Evolutionary conservation across 2,888 invertebrate genomes (phyloP), one percentile per base, ranked within the genome.

Genomic region (Torymus auratus): DNA sequence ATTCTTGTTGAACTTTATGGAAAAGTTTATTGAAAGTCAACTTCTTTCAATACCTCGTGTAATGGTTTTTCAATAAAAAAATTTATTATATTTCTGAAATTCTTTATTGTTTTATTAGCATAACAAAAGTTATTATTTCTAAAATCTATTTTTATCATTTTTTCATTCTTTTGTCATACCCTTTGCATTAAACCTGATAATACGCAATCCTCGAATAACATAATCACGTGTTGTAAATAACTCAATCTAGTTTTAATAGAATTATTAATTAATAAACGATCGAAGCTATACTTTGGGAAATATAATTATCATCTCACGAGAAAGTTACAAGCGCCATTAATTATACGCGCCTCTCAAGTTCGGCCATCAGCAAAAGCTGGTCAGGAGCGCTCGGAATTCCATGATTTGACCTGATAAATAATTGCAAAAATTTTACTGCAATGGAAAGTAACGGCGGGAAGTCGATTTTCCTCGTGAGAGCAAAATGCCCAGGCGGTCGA

Each of bases 311-410:
- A 53, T 78, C 28, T 15, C 58, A 65, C 58, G 60, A 71, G 64
- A 71, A 76, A 78, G 65, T 70, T 77, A 62, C 70, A 77, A 17
- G 12, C 41, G 50, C 56, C 62, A 77, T 76, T 76, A 68, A 76
- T 76, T 69, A 69, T 53, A 52, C 28, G n/a, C 50, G 53, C n/a
- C 14, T 60, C 23, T 13, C 7, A 3, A 4, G 14, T 56, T 15
- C 52, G 20, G 3, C 50, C 15, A 50, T 60, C 17, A 20, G n/a
- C 50, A 74, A 17, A 65, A 65, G 50, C 23, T 60, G 60, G 20
- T 23, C 20, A 15, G n/a, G 56, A 7, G 20, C 7, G 7, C 7
- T 4, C n/a, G 11, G n/a, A 64, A 64, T 73, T 65, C 20, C 14
- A 56, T 23, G 56, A 50, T 65, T 56, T 23, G 2, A n/a, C 61